Evolutionary conservation across 2,113 vertebrate genomes (phyloP).

Genomic region (Condylura cristata): DNA sequence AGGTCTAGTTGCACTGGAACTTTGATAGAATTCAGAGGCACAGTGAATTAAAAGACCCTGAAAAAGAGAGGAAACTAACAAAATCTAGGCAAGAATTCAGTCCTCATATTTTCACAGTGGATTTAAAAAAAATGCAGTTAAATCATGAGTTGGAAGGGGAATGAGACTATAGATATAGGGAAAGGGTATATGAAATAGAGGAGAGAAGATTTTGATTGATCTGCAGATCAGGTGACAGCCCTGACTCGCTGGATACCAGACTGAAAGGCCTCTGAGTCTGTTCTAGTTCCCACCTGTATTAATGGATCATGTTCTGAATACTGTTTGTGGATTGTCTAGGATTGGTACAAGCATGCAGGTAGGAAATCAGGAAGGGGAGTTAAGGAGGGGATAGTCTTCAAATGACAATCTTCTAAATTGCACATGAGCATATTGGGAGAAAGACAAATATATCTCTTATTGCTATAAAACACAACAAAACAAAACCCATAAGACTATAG

Average conservation of each 20-base stretch:
- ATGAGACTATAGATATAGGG: not conserved
- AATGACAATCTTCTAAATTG: not conserved
- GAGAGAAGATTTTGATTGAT: not conserved
- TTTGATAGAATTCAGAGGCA: not conserved
- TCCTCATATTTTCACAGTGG: not conserved
- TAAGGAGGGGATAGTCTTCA: not conserved
- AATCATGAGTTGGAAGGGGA: not conserved
- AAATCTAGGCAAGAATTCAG: not conserved
- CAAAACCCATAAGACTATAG: not conserved
- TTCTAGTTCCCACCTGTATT: accelerated
- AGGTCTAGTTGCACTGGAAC: not conserved
- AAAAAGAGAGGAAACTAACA: not conserved
- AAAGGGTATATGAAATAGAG: not conserved
- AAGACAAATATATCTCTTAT: not conserved
- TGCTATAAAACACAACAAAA: not conserved
- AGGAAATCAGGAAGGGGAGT: too few species aligned
- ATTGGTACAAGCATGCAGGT: not conserved
- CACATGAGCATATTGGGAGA: not conserved
- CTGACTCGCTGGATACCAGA: not conserved
- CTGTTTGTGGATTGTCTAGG: not conserved
- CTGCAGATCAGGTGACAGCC: not conserved
- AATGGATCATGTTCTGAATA: not conserved
- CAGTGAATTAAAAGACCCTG: not conserved
- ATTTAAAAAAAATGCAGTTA: not conserved
- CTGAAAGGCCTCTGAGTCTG: accelerated